phyloP scores from a whole-genome alignment of 2,797 vertebrate genomes.

The Phrynocephalus vlangalii region DNA sequence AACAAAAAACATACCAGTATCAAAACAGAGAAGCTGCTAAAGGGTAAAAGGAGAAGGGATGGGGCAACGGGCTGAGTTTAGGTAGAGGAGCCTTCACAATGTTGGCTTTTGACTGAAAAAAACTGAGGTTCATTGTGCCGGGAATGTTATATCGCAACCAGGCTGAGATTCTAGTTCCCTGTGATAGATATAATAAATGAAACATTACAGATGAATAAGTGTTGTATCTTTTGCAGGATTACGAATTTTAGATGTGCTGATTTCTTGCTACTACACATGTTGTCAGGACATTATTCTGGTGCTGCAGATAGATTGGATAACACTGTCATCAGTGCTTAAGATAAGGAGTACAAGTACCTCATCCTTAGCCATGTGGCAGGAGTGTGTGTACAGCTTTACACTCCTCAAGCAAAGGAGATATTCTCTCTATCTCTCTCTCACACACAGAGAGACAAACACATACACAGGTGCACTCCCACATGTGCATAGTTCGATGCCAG shows the following conservation, averaged over 20 bases:
- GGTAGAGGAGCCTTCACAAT: background rate
- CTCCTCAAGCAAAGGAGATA: background rate
- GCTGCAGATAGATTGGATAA: background rate
- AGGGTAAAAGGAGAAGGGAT: background rate
- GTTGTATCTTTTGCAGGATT: background rate
- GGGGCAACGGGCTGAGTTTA: background rate
- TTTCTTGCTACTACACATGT: background rate
- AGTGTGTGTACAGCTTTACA: background rate
- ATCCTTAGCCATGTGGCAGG: background rate
- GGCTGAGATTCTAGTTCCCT: background rate
- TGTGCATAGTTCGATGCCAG: constrained; percentile 28
- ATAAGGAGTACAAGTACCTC: background rate
- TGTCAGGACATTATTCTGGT: background rate
- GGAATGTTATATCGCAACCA: background rate
- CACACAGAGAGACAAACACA: background rate
- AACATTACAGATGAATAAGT: background rate
- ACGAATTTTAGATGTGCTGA: constrained; percentile 3
- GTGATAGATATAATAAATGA: background rate
- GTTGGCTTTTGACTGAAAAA: background rate
- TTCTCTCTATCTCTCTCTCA: background rate
- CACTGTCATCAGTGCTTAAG: background rate
- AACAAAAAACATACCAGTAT: background rate
- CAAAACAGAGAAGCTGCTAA: background rate
- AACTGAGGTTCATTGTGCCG: background rate
- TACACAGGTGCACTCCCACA: constrained; percentile 39